phyloP scores from a whole-genome alignment of 2,888 invertebrate genomes.

The Stramonita haemastoma region DNA sequence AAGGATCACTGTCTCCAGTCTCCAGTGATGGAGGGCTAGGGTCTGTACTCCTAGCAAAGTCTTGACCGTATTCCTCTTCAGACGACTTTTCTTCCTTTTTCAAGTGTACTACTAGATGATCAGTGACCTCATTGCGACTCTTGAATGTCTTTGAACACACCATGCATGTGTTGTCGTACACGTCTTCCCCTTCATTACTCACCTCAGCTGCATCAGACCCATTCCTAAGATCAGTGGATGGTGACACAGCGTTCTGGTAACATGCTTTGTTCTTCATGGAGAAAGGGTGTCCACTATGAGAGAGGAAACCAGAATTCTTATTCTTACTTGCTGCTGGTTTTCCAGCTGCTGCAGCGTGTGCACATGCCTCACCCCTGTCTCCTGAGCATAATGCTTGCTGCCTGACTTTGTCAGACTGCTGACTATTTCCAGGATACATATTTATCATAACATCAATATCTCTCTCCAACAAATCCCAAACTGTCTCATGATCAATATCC shows the following conservation, averaged over 20 bases:
- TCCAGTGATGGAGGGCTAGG: too few relatives aligned
- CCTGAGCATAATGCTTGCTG: not conserved
- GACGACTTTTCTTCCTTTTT: not conserved
- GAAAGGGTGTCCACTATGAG: too few relatives aligned
- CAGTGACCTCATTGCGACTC: not conserved
- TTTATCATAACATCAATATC: not conserved
- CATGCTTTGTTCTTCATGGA: not conserved
- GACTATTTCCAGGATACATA: not conserved
- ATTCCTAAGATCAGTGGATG: not conserved
- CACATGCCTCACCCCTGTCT: not conserved
- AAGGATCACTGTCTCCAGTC: not conserved
- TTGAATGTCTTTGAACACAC: not conserved
- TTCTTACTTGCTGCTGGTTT: not conserved
- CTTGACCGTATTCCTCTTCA: not conserved
- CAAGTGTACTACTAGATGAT: not conserved
- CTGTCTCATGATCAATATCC: not conserved
- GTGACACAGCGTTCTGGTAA: not conserved
- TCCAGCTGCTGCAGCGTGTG: not conserved
- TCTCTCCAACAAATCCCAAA: not conserved
- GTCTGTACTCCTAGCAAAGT: not conserved
- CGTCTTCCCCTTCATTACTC: not conserved
- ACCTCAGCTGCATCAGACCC: not conserved
- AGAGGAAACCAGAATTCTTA: not conserved
- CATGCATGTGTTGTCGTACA: not conserved
- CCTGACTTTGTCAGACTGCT: not conserved